phyloP scores from a whole-genome alignment of 2,113 vertebrate species.

The Empidonax traillii region DNA sequence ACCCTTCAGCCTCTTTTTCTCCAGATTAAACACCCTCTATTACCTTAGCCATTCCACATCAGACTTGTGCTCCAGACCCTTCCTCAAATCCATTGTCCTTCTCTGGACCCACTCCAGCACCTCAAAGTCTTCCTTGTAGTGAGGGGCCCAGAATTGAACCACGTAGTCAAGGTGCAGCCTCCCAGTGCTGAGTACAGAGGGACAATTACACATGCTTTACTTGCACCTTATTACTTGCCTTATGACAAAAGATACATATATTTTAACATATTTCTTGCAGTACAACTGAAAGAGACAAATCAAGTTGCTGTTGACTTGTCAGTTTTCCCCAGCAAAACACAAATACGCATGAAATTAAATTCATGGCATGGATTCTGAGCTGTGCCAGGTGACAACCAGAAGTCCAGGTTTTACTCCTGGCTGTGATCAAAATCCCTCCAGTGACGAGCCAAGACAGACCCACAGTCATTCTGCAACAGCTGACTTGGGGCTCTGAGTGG shows the following conservation, averaged over 20 bases:
- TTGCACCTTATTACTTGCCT: background rate
- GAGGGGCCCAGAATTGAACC: background rate
- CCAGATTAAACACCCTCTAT: background rate
- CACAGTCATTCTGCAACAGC: background rate
- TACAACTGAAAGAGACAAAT: background rate
- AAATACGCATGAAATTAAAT: background rate
- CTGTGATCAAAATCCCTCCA: background rate
- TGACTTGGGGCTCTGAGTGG: background rate
- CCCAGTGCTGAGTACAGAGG: background rate
- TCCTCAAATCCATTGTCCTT: background rate
- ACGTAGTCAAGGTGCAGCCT: background rate
- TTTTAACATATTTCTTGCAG: background rate
- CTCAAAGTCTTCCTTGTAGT: accelerated
- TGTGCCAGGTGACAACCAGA: background rate
- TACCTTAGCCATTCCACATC: background rate
- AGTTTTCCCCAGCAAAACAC: background rate
- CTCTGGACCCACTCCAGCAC: background rate
- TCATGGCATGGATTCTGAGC: background rate
- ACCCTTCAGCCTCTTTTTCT: background rate
- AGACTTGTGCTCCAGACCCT: background rate
- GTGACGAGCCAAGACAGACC: background rate
- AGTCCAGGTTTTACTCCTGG: background rate
- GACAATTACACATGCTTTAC: accelerated
- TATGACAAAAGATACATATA: background rate
- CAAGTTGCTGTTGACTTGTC: background rate